phyloP scores from a whole-genome alignment of 64 coral and sea anemone species.

The Catalaphyllia jardinei region DNA sequence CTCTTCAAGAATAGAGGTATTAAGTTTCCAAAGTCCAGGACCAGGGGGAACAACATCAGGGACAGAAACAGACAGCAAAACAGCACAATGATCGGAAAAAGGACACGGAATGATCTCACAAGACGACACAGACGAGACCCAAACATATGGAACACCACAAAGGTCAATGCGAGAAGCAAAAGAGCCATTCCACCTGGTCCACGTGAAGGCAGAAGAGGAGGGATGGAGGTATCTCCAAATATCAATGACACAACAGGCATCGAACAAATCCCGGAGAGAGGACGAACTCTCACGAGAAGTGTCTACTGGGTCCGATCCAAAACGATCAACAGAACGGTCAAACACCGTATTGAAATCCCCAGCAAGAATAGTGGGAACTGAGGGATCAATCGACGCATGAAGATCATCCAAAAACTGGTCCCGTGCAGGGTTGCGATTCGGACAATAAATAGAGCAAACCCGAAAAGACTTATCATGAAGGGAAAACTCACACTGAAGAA shows the following conservation, averaged over 20 bases:
- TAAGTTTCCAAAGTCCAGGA: background rate
- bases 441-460: constrained; percentile 20
- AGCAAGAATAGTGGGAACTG: constrained; percentile 15
- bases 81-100: constrained; percentile 33
- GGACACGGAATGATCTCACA: constrained; percentile 7
- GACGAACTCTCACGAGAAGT: background rate
- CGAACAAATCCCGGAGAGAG: background rate
- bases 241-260: background rate
- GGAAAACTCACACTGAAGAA: background rate
- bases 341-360: constrained; percentile 50
- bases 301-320: background rate
- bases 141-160: background rate
- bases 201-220: background rate
- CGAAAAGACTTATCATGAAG: background rate
- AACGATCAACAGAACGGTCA: background rate
- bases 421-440: background rate
- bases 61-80: background rate
- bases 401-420: constrained; percentile 17
- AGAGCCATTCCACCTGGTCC: constrained; percentile 23
- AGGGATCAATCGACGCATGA: background rate
- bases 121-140: background rate
- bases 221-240: constrained; percentile 6
- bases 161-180: constrained; percentile 41
- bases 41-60: constrained; percentile 21
- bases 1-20: background rate